Evolutionary conservation across 2,888 invertebrate species (phyloP), one percentile per base, ranked within the genome.

Genomic region (Megalurothrips usitatus): DNA sequence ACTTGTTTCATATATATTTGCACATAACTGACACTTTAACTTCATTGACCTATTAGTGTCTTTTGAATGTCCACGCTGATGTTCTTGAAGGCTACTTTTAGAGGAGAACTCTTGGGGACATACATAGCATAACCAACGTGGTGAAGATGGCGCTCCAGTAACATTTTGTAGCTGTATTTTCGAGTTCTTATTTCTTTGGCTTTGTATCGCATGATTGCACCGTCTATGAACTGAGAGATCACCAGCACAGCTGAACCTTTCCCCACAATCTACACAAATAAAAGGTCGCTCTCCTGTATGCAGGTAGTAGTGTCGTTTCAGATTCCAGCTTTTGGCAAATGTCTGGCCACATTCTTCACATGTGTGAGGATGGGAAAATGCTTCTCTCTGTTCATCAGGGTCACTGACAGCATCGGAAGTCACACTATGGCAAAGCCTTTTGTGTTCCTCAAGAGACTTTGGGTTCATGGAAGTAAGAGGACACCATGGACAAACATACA

Each of bases 231-330:
- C 17, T 6, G 58, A 58, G n/a, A 58, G 58, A 14, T 58, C 58
- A 58, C 58, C 58, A 14, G 14, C 58, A 58, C 19, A 14, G 17
- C 12, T 26, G 26, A 75, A 75, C 12, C 23, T 23, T 23, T 75
- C 68, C 68, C 68, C 68, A 75, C 68, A 75, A 12, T 75, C 68
- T 8, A 75, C 68, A 75, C 68, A 75, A 12, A 75, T 75, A 9
- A 75, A 75, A 26, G 68, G 68, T 8, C 68, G 68, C 26, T 75
- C 68, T 26, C 68, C 68, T 12, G 68, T 26, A 26, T 75, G 68
- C 8, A 75, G 11, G 9, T 23, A 23, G 23, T 26, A 75, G 26
- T 75, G 68, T 1, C 68, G 68, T 26, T 75, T 75, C 10, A 75
- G 68, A 26, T 75, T n/a, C 11, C 68, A 75, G 26, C 68, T 75